Percentiles rank a stretch among this genome's conserved stretches.
Conservation (phyloP, 2,113 vertebrate genomes). For the Leiothrix lutea region DNA sequence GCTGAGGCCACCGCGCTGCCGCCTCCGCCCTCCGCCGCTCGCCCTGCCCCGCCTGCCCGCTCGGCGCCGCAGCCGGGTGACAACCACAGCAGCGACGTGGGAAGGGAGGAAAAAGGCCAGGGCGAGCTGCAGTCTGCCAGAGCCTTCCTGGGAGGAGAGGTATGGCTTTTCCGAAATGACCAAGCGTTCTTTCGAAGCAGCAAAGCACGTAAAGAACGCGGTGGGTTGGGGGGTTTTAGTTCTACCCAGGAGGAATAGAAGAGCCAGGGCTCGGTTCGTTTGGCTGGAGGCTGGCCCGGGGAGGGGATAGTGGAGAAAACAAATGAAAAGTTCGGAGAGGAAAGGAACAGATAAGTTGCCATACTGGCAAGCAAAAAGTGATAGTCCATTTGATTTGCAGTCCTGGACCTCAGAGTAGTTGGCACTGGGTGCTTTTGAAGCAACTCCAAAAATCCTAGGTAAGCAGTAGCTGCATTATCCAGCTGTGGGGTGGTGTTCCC, state of each 20-base stretch:
- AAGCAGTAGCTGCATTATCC: not conserved
- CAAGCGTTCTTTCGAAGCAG: not conserved
- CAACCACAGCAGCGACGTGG: accelerated
- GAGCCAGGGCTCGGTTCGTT: not conserved
- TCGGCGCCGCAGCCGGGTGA: not conserved
- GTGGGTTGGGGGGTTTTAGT: not conserved
- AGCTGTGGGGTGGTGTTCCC: not conserved
- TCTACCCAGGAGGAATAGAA: not conserved
- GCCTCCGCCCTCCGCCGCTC: not conserved
- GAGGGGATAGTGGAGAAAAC: not conserved
- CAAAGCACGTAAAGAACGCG: not conserved
- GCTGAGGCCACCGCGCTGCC: not conserved
- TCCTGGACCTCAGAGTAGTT: not conserved
- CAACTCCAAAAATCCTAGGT: not conserved
- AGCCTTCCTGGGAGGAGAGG: conserved; percentile 61
- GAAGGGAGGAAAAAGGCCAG: not conserved
- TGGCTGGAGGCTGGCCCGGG: not conserved
- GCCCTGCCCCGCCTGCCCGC: not conserved
- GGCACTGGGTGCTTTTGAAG: not conserved
- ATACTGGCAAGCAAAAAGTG: not conserved
- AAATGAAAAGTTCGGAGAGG: not conserved
- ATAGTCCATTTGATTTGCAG: not conserved
- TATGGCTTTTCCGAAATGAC: not conserved
- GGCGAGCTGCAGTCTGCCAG: not conserved
- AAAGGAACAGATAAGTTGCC: not conserved